Evolutionary conservation across 2,113 vertebrate species (phyloP).

Genomic region (Atlantisia rogersi): DNA sequence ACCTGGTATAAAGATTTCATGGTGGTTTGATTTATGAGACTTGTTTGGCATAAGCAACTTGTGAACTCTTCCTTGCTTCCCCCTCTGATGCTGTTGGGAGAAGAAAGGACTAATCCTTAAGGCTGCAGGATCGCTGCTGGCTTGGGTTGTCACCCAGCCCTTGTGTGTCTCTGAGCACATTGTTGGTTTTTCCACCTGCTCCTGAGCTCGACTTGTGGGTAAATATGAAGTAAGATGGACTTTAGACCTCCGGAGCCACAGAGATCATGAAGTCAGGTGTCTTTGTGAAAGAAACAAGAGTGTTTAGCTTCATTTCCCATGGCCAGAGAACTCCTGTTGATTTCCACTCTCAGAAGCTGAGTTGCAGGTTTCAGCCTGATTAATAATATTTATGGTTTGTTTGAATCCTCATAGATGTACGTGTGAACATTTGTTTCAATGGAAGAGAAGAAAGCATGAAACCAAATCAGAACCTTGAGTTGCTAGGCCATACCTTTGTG

Average conservation of each 20-base stretch:
- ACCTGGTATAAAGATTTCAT: neutral
- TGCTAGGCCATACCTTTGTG: neutral
- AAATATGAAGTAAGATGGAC: neutral
- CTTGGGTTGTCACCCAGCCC: neutral
- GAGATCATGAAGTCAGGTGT: neutral
- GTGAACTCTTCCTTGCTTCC: accelerated
- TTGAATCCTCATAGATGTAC: neutral
- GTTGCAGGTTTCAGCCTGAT: neutral
- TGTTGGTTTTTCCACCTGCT: neutral
- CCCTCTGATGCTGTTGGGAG: neutral
- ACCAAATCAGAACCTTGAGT: neutral
- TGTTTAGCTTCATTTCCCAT: accelerated
- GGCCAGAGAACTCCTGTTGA: neutral
- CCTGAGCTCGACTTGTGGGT: neutral
- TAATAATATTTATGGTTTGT: neutral
- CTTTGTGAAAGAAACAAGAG: neutral
- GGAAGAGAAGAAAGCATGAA: neutral
- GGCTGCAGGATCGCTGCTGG: accelerated
- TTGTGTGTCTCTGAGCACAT: neutral
- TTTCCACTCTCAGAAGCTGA: neutral
- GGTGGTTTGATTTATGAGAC: neutral
- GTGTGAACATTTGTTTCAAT: neutral
- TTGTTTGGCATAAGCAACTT: neutral
- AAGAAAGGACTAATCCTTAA: neutral
- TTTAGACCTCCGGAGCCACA: neutral